Evolutionary conservation across 2,797 vertebrate genomes (phyloP).

Genomic region (Diceros bicornis): DNA sequence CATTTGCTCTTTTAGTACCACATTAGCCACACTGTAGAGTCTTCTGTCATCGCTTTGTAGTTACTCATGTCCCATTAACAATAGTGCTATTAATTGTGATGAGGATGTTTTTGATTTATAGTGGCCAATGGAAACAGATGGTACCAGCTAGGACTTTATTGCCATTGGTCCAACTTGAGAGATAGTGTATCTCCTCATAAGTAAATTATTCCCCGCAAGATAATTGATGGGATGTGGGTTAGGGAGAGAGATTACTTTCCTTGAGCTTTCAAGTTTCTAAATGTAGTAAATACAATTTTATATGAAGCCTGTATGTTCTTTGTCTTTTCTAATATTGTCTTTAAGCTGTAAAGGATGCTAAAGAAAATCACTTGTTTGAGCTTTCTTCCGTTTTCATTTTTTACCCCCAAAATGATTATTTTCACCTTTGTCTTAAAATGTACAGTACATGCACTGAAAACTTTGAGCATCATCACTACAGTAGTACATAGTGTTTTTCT

Average conservation of each 20-base stretch:
- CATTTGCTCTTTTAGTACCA: not conserved
- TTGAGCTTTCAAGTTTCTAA: not conserved
- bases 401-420: not conserved
- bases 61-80: not conserved
- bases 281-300: not conserved
- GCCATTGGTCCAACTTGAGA: not conserved
- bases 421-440: constrained; percentile 7
- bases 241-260: not conserved
- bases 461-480: not conserved
- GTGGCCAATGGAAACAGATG: not conserved
- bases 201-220: not conserved
- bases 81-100: not conserved
- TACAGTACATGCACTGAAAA: not conserved
- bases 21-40: not conserved
- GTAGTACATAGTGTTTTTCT: not conserved
- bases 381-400: constrained; percentile 4
- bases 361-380: not conserved
- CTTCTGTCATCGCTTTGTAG: not conserved
- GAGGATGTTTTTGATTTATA: not conserved
- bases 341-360: not conserved
- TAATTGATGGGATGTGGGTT: not conserved
- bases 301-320: not conserved
- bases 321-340: not conserved
- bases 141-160: constrained; percentile 1
- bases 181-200: not conserved